Base-by-base conservation (phyloP, 2,113 vertebrate species). In the human (Homo sapiens) region DNA sequence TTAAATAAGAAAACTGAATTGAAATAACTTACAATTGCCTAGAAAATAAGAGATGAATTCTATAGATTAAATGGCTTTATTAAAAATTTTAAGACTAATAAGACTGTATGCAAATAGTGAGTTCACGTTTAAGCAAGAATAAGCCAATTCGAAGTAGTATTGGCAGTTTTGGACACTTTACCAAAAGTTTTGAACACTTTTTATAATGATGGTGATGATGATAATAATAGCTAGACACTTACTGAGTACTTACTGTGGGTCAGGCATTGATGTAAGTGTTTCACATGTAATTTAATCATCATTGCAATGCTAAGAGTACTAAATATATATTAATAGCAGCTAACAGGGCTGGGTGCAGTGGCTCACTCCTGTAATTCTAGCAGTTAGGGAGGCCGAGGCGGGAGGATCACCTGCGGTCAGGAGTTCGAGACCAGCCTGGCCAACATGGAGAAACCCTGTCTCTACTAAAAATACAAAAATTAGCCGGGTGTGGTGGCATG, bases 1-100 rank as follows among this genome's bases (percentile, higher is more conserved):
- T 61, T 75, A 90, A 80, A 91, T 92, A 95, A 78, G 78, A 97
- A 96, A 89, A 72, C 16, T 89, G 40, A 91, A 89, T 85, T 81
- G 83, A 93, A 96, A 81, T 86, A 96, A 50, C 17, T 93, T 97
- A 92, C 0, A 87, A n/a, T 64, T 82, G 17, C 23, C 78, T 88
- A 57, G 4, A 81, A 97, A 82, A 59, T 81, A 96, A 94, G n/a
- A 70, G 16, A 45, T 90, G n/a, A 23, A 87, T 83, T 95, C 23
- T 93, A 55, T 61, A 89, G 94, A 73, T 79, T 89, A 92, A 97
- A 85, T 94, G 16, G 3, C 2, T 52, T 92, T 96, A 86, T 85
- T 84, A 94, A 45, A 84, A 96, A 88, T 86, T 94, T 90, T 79
- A 80, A 94, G 73, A 86, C 4, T 45, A 82, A 85, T 93, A 75